Evolutionary conservation across 1,140 invertebrate species (phyloP).

Genomic region (Lepidurus couesii): DNA sequence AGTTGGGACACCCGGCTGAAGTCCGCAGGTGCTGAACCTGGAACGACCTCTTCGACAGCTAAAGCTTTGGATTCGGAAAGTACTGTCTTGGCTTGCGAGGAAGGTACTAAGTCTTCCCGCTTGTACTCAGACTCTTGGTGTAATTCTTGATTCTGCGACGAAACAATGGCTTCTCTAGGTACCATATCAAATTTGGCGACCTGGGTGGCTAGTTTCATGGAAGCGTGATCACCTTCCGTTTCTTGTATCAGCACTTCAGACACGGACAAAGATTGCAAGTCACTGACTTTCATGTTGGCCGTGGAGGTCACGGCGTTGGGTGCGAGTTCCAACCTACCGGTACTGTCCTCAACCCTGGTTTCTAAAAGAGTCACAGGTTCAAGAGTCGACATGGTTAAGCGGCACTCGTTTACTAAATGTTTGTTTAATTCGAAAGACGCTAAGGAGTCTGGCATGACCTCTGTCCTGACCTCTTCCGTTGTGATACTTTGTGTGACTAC

Average conservation of each 20-base stretch:
- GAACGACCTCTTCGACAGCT: slow-evolving; percentile 19
- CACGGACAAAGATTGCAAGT: slow-evolving; percentile 20
- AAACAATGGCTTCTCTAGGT: slow-evolving; percentile 25
- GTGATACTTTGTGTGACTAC: slow-evolving; percentile 5
- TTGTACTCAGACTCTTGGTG: slow-evolving; percentile 27
- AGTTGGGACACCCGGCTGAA: background rate
- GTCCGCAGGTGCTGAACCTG: background rate
- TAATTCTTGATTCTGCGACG: slow-evolving; percentile 18
- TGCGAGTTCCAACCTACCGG: background rate
- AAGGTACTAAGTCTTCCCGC: background rate
- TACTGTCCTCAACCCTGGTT: slow-evolving; percentile 11
- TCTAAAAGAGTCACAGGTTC: slow-evolving; percentile 34
- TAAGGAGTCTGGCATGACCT: slow-evolving; percentile 30
- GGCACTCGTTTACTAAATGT: slow-evolving; percentile 24
- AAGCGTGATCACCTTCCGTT: background rate
- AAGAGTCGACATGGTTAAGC: slow-evolving; percentile 23
- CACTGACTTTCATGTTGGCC: slow-evolving; percentile 24
- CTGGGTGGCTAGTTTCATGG: background rate
- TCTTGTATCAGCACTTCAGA: slow-evolving; percentile 24
- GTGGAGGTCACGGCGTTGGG: slow-evolving; percentile 10
- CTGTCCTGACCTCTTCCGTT: slow-evolving; percentile 30
- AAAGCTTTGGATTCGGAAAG: slow-evolving; percentile 21
- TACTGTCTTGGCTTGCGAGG: slow-evolving; percentile 15
- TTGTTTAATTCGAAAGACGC: slow-evolving; percentile 24
- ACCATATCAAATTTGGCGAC: slow-evolving; percentile 20